Conservation (phyloP, 2,113 vertebrate genomes). For the Perccottus glenii region DNA sequence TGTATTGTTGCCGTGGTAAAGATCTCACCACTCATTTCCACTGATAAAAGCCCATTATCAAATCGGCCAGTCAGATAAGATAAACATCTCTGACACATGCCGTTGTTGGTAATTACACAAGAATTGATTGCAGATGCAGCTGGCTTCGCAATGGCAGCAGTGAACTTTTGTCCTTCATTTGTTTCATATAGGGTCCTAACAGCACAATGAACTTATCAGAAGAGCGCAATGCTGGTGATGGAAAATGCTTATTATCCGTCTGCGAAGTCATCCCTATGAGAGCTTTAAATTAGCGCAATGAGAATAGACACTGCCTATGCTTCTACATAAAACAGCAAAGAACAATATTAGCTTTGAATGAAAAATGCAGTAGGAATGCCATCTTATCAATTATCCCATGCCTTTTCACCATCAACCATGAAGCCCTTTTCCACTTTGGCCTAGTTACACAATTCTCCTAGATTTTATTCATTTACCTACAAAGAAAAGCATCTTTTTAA, state of each 20-base stretch:
- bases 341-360: not conserved
- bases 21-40: slow-evolving; percentile 61
- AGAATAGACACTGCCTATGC: not conserved
- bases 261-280: slow-evolving; percentile 4
- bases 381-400: no score
- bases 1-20: slow-evolving; percentile 65
- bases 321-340: not conserved
- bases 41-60: slow-evolving; percentile 73
- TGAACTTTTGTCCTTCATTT: slow-evolving; percentile 58
- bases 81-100: slow-evolving; percentile 68
- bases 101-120: slow-evolving; percentile 68
- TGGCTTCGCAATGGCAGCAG: slow-evolving; percentile 14
- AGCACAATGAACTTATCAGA: slow-evolving; percentile 30
- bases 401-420: slow-evolving; percentile 8
- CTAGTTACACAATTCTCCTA: slow-evolving; percentile 44
- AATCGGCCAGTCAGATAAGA: slow-evolving; percentile 68
- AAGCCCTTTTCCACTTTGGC: slow-evolving; percentile 47
- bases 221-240: not conserved
- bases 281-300: not conserved
- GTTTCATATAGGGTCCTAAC: slow-evolving; percentile 4
- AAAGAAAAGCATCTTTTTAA: slow-evolving; percentile 63
- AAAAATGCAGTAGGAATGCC: no score
- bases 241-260: slow-evolving; percentile 29
- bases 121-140: slow-evolving; percentile 66
- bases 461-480: slow-evolving; percentile 60